Percentiles rank a stretch among this genome's conserved stretches.
phyloP scores from a whole-genome alignment of 2,113 vertebrate species.

The Erythrolamprus reginae region DNA sequence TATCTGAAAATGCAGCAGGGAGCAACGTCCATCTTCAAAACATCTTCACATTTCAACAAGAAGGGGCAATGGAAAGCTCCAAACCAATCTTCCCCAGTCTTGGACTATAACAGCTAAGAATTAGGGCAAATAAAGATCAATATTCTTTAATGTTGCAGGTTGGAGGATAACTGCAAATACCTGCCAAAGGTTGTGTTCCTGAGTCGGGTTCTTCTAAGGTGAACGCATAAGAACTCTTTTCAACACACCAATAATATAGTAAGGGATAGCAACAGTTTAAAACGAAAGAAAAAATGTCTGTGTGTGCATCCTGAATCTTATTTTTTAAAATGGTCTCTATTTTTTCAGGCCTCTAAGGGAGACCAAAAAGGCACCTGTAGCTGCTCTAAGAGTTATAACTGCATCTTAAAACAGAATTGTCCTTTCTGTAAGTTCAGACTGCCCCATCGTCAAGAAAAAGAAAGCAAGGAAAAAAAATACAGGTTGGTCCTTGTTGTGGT shows the following conservation, averaged over 20 bases:
- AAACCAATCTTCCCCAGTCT: background rate
- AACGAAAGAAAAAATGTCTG: background rate
- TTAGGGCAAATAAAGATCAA: background rate
- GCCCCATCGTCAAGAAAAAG: background rate
- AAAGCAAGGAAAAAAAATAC: background rate
- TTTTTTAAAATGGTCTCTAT: background rate
- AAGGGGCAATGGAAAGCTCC: background rate
- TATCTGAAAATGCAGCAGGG: background rate
- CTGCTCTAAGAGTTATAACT: background rate
- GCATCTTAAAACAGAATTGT: background rate
- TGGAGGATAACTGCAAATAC: background rate
- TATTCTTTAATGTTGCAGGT: background rate
- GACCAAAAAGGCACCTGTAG: background rate
- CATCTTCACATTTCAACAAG: background rate
- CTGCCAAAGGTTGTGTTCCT: background rate
- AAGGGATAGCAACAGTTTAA: background rate
- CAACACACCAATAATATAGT: background rate
- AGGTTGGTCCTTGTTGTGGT: too few relatives aligned
- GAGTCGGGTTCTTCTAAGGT: background rate
- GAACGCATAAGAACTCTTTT: background rate
- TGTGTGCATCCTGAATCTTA: background rate
- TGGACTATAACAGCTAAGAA: background rate
- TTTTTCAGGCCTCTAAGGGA: background rate
- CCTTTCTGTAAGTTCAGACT: background rate
- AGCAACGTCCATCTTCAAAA: background rate